A percentile compares a stretch with the other conserved stretches of the same genome.
phyloP scores from a whole-genome alignment of 30 jellyfish, hydroid and myxozoan genomes.

The Mastigias papua region DNA sequence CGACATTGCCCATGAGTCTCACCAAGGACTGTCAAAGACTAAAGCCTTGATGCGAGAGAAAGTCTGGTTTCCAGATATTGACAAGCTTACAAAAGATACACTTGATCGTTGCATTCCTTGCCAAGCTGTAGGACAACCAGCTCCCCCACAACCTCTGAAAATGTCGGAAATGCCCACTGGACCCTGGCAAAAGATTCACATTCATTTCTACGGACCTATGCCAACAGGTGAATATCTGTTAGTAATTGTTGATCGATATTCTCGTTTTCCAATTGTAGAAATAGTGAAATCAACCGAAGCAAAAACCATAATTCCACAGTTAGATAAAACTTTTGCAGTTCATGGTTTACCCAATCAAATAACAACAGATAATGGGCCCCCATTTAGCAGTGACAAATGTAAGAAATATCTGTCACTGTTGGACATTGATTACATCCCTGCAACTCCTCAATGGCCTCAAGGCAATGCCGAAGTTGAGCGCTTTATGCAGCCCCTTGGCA shows the following conservation, averaged over 20 bases:
- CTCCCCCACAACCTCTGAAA: slow-evolving; percentile 23
- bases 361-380: slow-evolving; percentile 70
- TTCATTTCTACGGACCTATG: slow-evolving; percentile 66
- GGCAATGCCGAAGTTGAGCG: slow-evolving; percentile 56
- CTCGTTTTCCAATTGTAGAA: slow-evolving; percentile 61
- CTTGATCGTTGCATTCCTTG: slow-evolving; percentile 62
- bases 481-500: slow-evolving; percentile 46
- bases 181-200: slow-evolving; percentile 44
- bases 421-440: slow-evolving; percentile 9
- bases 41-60: slow-evolving; percentile 25
- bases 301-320: too few relatives aligned
- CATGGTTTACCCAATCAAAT: slow-evolving; percentile 34
- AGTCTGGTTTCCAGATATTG: slow-evolving; percentile 70
- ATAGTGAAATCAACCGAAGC: slow-evolving; percentile 53
- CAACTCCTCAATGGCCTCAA: slow-evolving; percentile 42
- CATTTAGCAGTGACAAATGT: slow-evolving; percentile 50
- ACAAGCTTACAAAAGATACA: slow-evolving; percentile 10
- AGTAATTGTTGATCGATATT: slow-evolving; percentile 31
- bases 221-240: slow-evolving; percentile 52
- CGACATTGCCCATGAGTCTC: slow-evolving; percentile 8
- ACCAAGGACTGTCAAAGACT: slow-evolving; percentile 57
- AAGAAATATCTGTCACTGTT: not conserved
- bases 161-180: slow-evolving; percentile 28
- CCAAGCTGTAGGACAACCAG: slow-evolving; percentile 39
- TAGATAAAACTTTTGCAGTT: slow-evolving; percentile 22